Evolutionary conservation across 2,888 invertebrate genomes (phyloP).

Genomic region (Pyrochroa serraticornis): DNA sequence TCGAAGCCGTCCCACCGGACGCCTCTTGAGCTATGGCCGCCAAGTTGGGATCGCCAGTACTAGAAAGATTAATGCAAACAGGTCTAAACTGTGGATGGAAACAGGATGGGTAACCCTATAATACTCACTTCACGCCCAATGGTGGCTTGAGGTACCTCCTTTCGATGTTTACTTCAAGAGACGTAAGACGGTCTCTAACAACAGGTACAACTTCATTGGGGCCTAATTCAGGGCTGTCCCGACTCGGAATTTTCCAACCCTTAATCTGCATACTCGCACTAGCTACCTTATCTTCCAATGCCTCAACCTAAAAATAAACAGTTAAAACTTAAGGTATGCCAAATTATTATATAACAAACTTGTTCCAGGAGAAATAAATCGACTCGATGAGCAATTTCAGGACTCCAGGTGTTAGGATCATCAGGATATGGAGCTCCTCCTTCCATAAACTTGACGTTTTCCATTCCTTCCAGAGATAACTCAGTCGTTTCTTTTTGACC

Average conservation of each 20-base stretch:
- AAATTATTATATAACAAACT: slow-evolving; percentile 49
- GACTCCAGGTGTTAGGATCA: slow-evolving; percentile 63
- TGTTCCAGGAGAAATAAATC: slow-evolving; percentile 81
- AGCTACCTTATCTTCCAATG: slow-evolving; percentile 85
- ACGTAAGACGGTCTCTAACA: slow-evolving; percentile 75
- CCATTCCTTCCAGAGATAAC: slow-evolving; percentile 52
- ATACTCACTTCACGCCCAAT: slow-evolving; percentile 69
- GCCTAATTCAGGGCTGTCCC: slow-evolving; percentile 63
- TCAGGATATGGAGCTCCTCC: slow-evolving; percentile 62
- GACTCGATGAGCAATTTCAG: slow-evolving; percentile 76
- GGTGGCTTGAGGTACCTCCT: slow-evolving; percentile 93
- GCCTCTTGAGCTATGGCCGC: slow-evolving; percentile 62
- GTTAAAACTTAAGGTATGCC: too few relatives aligned
- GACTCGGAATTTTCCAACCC: slow-evolving; percentile 79
- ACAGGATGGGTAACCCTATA: not conserved
- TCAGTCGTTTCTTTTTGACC: slow-evolving; percentile 66
- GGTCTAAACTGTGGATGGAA: slow-evolving; percentile 13
- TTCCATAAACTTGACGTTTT: slow-evolving; percentile 51
- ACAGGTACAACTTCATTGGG: slow-evolving; percentile 63
- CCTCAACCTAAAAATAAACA: slow-evolving; percentile 67
- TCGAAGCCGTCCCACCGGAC: slow-evolving; percentile 39
- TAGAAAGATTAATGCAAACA: slow-evolving; percentile 41
- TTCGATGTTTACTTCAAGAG: slow-evolving; percentile 90
- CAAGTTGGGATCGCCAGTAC: slow-evolving; percentile 68
- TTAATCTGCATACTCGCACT: slow-evolving; percentile 91